phyloP scores from a whole-genome alignment of 2,888 invertebrate species.

The Andrena trimmerana region DNA sequence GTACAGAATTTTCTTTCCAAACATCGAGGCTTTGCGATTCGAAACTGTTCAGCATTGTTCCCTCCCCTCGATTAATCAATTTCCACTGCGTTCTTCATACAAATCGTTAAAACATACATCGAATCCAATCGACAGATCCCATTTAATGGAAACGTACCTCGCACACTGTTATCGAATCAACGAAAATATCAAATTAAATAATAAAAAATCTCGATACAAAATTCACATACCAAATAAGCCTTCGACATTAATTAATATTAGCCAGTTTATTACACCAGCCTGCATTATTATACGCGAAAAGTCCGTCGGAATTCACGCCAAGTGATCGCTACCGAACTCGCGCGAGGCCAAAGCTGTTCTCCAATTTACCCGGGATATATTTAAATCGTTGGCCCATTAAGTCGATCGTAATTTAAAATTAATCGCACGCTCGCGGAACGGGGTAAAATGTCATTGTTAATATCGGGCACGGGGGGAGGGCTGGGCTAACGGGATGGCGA shows the following conservation, averaged over 20 bases:
- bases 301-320: conserved; percentile 6
- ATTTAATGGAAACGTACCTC: conserved; percentile 27
- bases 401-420: conserved; percentile 68
- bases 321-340: not conserved
- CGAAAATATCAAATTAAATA: conserved; percentile 7
- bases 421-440: conserved; percentile 49
- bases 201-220: not conserved
- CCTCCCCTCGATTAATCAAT: conserved; percentile 49
- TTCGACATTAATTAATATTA: no score
- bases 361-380: conserved; percentile 21
- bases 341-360: not conserved
- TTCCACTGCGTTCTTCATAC: conserved; percentile 20
- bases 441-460: conserved; percentile 71
- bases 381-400: conserved; percentile 48
- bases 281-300: not conserved
- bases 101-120: conserved; percentile 27
- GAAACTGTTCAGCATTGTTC: conserved; percentile 34
- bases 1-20: conserved; percentile 42
- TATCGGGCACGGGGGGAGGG: conserved; percentile 44
- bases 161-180: not conserved
- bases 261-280: no score
- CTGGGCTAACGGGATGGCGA: conserved; percentile 41
- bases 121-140: conserved; percentile 23
- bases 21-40: conserved; percentile 24
- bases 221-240: no score